phyloP scores from a whole-genome alignment of 1,140 invertebrate species.

The Propsilocerus akamusi region DNA sequence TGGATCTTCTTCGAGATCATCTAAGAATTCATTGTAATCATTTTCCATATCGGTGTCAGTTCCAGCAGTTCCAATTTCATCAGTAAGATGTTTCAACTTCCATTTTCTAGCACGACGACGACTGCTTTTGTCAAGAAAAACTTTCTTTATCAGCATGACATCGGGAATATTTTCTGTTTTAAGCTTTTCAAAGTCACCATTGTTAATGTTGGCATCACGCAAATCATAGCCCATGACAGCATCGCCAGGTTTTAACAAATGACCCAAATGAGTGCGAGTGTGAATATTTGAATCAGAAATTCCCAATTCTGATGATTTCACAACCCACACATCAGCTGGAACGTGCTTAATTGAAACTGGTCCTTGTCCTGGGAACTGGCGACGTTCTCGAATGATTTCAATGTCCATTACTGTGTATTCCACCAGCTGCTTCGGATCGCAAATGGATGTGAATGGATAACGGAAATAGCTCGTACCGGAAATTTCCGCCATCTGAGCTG shows the following conservation, averaged over 20 bases:
- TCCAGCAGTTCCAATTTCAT: slow-evolving; percentile 35
- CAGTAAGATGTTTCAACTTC: slow-evolving; percentile 78
- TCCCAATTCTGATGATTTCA: slow-evolving; percentile 75
- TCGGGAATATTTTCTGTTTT: slow-evolving; percentile 58
- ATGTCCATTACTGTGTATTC: slow-evolving; percentile 95
- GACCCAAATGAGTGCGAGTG: slow-evolving; percentile 82
- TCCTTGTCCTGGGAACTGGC: slow-evolving; percentile 71
- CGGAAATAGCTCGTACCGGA: slow-evolving; percentile 68
- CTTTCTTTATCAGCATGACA: slow-evolving; percentile 86
- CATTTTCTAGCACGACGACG: slow-evolving; percentile 63
- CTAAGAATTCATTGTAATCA: slow-evolving; percentile 89
- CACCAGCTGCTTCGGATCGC: slow-evolving; percentile 74
- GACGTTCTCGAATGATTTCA: slow-evolving; percentile 64
- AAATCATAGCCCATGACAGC: slow-evolving; percentile 84
- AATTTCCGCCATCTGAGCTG: slow-evolving; percentile 82
- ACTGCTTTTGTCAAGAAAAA: slow-evolving; percentile 53
- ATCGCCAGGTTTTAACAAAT: slow-evolving; percentile 85
- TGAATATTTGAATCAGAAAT: slow-evolving; percentile 66
- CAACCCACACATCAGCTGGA: slow-evolving; percentile 85
- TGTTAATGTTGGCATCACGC: slow-evolving; percentile 76
- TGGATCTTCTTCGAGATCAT: slow-evolving; percentile 93
- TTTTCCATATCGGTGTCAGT: slow-evolving; percentile 45
- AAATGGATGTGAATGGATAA: slow-evolving; percentile 68
- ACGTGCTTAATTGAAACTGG: slow-evolving; percentile 71
- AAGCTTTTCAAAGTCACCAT: slow-evolving; percentile 71